Percentiles rank a stretch among this genome's conserved stretches.
Conservation (phyloP, 1,140 invertebrate genomes). For the Mizuhopecten yessoensis region DNA sequence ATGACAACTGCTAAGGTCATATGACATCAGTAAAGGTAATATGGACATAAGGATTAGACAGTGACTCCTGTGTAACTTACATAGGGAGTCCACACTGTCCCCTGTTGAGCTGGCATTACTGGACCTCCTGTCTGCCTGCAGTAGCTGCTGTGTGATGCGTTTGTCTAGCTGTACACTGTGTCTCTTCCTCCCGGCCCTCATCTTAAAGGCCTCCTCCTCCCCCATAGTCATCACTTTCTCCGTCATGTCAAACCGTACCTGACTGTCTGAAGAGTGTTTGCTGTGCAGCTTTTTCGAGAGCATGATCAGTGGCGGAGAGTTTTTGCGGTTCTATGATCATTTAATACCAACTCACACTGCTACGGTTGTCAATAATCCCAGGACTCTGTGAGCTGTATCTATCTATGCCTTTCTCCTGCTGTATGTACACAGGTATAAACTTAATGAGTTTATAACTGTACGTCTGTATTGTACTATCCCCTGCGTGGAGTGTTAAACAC, state of each 20-base stretch:
- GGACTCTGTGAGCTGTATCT: neutral
- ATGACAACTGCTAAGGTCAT: no score
- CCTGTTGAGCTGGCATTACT: slow-evolving; percentile 75
- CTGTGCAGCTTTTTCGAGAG: slow-evolving; percentile 76
- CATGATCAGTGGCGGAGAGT: slow-evolving; percentile 57
- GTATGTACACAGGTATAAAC: neutral
- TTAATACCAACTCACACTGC: neutral
- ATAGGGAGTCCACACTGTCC: slow-evolving; percentile 75
- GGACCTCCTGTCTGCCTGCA: slow-evolving; percentile 65
- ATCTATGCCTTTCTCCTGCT: neutral
- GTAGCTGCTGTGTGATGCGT: slow-evolving; percentile 76
- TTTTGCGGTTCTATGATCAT: slow-evolving; percentile 4
- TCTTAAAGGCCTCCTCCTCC: slow-evolving; percentile 76
- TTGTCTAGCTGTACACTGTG: slow-evolving; percentile 81
- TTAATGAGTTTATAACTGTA: neutral
- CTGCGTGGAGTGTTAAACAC: neutral
- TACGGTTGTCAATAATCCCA: neutral
- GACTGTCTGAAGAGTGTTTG: slow-evolving; percentile 72
- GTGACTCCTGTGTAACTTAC: neutral
- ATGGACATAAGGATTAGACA: no score
- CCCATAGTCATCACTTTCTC: slow-evolving; percentile 77
- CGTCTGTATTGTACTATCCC: neutral
- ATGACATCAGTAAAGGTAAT: no score
- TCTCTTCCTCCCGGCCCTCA: slow-evolving; percentile 75
- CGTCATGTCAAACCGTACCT: slow-evolving; percentile 73